Evolutionary conservation across 2,113 vertebrate species (phyloP), one percentile per base, ranked within the genome.

Genomic region (Callaeas wilsoni): DNA sequence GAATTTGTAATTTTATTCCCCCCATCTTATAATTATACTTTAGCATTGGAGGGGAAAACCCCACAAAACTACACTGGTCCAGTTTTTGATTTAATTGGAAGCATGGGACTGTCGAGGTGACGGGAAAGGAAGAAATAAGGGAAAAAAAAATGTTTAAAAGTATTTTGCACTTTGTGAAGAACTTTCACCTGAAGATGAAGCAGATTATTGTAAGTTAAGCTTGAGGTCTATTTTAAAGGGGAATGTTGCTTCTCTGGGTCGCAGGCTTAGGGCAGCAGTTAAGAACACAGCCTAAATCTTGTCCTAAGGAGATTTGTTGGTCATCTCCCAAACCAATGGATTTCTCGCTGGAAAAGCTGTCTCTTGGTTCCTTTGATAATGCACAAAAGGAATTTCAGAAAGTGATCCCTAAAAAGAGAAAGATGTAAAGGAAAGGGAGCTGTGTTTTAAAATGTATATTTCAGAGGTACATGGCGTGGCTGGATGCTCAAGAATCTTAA

Each of bases 1-100:
- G 90, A 96, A 92, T 97, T 97, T 94, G 69, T 94, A 97, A 96
- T 97, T 97, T 89, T 64, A 77, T 94, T 32, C 46, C 60, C 87
- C 73, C 35, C 35, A 32, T 60, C 22, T 52, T 77, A 75, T 93
- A 85, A 94, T 93, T 95, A 60, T 91, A 83, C 44, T 63, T 89
- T 3, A 75, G 19, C 13, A 52, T 85, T 83, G 63, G 71, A 76
- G 84, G 53, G 74, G 57, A 68, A 82, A 93, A 13, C 20, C 94
- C 92, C 81, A 42, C 62, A 60, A 79, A 95, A 57, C 25, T 56
- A 1, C 16, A 6, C 22, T 18, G 4, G 33, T 21, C 18, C 27
- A 39, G 41, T 67, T 75, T 23, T 12, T 68, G 30, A 85, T 75
- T 77, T 77, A 59, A 84, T 81, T 37, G n/a, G 30, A 60, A 74